Evolutionary conservation across 2,113 vertebrate species (phyloP), one percentile per base, ranked within the genome.

Genomic region (Oncorhynchus masou): DNA sequence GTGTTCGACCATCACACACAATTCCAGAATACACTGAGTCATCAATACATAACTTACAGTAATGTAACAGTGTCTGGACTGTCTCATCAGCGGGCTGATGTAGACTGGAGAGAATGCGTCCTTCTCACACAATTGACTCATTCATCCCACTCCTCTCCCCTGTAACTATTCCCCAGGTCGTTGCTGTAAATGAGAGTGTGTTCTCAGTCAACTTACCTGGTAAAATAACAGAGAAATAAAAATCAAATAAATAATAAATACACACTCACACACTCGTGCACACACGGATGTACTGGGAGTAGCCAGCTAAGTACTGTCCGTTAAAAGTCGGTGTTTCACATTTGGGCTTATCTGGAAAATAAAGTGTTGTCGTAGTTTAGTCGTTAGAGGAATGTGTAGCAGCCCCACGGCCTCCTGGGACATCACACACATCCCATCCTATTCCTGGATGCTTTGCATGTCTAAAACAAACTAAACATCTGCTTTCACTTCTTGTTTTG

Each of bases 391-490:
- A 75, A 68, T 22, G 13, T 24, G 5, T 69, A 79, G 39, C 54
- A 27, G 54, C n/a, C 59, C 31, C 72, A 31, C 5, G 11, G 71
- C 25, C 57, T 24, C 22, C 65, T 75, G 73, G 54, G 69, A 79
- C 75, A 76, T 90, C 74, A 78, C 54, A 74, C 84, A 86, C 86
- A 88, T 91, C 85, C 81, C 81, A 51, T 73, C 5, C 34, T 7
- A 8, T 39, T 5, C 45, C 20, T 84, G 88, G 92, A 91, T 95
- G 93, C 89, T 93, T 92, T 91, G 91, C 85, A 93, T 91, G 85
- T 90, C 79, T 93, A 88, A 89, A 88, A 88, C 79, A 86, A 91
- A 79, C 74, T 82, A 89, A 68, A 90, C 92, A 93, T 94, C 89
- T 94, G 92, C 85, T 91, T 89, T 84, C 80, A 67, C 80, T 90